Conservation (phyloP, 1,140 invertebrate genomes). For the Ridgeia piscesae region DNA sequence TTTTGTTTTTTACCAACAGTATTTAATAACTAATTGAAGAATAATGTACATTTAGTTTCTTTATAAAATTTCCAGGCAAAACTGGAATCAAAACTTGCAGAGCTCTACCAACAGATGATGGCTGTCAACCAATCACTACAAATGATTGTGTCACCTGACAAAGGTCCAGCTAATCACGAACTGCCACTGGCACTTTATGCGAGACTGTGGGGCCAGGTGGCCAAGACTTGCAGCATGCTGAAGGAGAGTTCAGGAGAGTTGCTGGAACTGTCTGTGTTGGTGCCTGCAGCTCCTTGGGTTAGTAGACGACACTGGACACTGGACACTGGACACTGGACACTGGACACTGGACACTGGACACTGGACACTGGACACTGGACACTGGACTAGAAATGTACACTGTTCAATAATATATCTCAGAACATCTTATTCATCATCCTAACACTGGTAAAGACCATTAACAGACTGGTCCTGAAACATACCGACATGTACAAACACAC, state of each 20-base stretch:
- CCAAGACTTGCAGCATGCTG: slow-evolving; percentile 40
- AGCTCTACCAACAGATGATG: slow-evolving; percentile 44
- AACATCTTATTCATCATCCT: too few species aligned
- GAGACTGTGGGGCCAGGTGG: slow-evolving; percentile 34
- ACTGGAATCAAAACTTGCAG: slow-evolving; percentile 43
- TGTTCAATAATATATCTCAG: too few species aligned
- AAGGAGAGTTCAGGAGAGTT: slow-evolving; percentile 42
- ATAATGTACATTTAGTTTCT: neutral
- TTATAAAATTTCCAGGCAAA: slow-evolving; percentile 38
- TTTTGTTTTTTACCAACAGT: neutral
- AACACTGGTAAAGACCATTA: too few species aligned
- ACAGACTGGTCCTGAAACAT: too few species aligned
- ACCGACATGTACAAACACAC: too few species aligned
- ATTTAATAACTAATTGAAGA: neutral
- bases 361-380: too few species aligned
- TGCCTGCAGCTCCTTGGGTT: slow-evolving; percentile 51
- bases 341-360: too few species aligned
- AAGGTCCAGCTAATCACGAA: neutral
- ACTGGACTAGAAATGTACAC: too few species aligned
- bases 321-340: too few species aligned
- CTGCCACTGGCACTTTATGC: slow-evolving; percentile 36
- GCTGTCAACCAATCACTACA: slow-evolving; percentile 33
- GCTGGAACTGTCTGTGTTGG: slow-evolving; percentile 42
- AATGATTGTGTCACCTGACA: slow-evolving; percentile 11
- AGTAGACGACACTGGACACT: too few species aligned